Percentiles rank a stretch among this genome's conserved stretches.
These are phyloP conservation scores for Chloroceryle amazona DNA, from an alignment of 2,797 vertebrate species.

Conservation along the genomic window DNA sequence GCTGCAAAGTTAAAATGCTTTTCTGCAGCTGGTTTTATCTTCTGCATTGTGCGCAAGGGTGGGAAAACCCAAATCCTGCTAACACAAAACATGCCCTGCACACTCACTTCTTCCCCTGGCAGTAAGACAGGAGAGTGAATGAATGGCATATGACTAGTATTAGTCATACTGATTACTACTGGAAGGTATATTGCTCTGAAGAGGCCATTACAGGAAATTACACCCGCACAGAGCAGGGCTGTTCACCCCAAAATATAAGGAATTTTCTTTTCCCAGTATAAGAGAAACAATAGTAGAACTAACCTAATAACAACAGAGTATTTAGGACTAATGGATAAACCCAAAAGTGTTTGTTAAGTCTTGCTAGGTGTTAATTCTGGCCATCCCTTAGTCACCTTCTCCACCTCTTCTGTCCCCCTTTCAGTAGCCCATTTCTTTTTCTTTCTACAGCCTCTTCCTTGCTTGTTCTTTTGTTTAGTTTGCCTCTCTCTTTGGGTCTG, in stretches of 20 bases:
- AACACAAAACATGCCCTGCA: not conserved
- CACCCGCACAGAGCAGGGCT: not conserved
- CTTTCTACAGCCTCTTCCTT: not conserved
- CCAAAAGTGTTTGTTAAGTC: not conserved
- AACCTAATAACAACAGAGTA: not conserved
- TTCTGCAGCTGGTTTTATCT: slow-evolving; percentile 1
- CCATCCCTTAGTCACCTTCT: not conserved
- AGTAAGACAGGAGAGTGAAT: not conserved
- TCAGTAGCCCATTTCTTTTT: not conserved
- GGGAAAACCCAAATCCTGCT: slow-evolving; percentile 12
- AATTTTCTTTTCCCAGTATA: not conserved
- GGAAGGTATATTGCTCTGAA: not conserved
- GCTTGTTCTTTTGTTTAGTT: not conserved
- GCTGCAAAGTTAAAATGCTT: not conserved
- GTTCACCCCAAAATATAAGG: not conserved
- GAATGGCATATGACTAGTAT: not conserved
- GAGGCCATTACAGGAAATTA: not conserved
- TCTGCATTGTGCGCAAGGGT: not conserved
- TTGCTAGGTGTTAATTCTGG: not conserved
- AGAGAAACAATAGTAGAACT: not conserved
- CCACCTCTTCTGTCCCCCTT: not conserved
- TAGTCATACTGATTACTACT: not conserved
- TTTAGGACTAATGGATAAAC: not conserved
- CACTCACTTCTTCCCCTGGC: slow-evolving; percentile 28
- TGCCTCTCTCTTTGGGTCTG: not conserved